Evolutionary conservation across 2,888 invertebrate genomes (phyloP).

Genomic region (Spisula solida): DNA sequence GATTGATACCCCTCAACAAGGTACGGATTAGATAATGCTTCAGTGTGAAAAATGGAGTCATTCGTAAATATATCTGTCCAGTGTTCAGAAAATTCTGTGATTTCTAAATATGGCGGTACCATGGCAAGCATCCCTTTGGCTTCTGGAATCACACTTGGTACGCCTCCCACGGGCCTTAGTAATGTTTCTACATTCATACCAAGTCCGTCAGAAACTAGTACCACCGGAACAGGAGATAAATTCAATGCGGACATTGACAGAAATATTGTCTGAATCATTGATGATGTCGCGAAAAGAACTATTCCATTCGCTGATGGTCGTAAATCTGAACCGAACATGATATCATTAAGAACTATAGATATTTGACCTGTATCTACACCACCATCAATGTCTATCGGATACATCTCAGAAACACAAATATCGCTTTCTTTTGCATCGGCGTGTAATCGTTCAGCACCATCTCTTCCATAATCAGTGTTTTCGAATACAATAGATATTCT

Average conservation of each 20-base stretch:
- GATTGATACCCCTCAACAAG: constrained; percentile 25
- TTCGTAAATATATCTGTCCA: constrained; percentile 60
- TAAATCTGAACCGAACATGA: constrained; percentile 28
- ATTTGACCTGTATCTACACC: constrained; percentile 38
- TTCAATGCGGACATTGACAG: constrained; percentile 26
- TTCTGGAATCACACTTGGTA: not conserved
- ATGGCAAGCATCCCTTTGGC: constrained; percentile 48
- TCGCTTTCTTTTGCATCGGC: constrained; percentile 26
- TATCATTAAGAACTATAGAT: constrained; percentile 21
- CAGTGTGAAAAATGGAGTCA: constrained; percentile 31
- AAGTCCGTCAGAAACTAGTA: constrained; percentile 50
- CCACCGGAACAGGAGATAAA: constrained; percentile 37
- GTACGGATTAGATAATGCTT: constrained; percentile 50
- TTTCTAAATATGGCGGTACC: constrained; percentile 44
- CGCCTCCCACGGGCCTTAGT: not conserved
- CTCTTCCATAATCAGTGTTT: constrained; percentile 69
- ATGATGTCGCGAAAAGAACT: constrained; percentile 48
- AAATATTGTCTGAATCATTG: constrained; percentile 39
- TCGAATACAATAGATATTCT: constrained; percentile 73
- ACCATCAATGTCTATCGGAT: constrained; percentile 19
- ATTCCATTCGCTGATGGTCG: constrained; percentile 35
- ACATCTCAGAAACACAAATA: constrained; percentile 64
- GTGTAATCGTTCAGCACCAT: constrained; percentile 50
- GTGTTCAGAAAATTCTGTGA: constrained; percentile 53
- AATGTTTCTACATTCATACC: constrained; percentile 41